Evolutionary conservation across 1,140 invertebrate species (phyloP).

Genomic region (Drosophila cardini): DNA sequence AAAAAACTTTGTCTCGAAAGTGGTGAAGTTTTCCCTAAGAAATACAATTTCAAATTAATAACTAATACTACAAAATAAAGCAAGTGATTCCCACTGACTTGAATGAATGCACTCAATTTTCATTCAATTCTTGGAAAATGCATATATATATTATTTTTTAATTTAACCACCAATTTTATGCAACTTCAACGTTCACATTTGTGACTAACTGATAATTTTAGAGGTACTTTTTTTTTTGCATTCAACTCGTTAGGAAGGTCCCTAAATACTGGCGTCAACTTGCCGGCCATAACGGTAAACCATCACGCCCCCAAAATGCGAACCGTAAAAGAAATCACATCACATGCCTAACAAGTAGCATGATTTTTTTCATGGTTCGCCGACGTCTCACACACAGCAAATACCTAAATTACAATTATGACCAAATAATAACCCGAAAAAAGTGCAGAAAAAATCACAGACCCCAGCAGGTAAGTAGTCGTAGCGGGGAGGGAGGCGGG

Average conservation of each 20-base stretch:
- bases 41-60: neutral
- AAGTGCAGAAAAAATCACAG: slow-evolving; percentile 59
- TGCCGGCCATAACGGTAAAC: slow-evolving; percentile 45
- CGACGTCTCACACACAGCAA: slow-evolving; percentile 66
- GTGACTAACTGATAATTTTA: slow-evolving; percentile 43
- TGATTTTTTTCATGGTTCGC: slow-evolving; percentile 62
- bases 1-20: too few relatives aligned
- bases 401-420: slow-evolving; percentile 83
- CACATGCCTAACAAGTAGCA: slow-evolving; percentile 79
- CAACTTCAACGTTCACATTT: slow-evolving; percentile 21
- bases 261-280: slow-evolving; percentile 26
- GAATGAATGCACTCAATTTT: slow-evolving; percentile 20
- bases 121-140: slow-evolving; percentile 21
- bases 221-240: neutral
- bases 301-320: slow-evolving; percentile 40
- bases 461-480: neutral
- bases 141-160: slow-evolving; percentile 1
- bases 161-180: slow-evolving; percentile 30
- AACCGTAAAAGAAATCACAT: slow-evolving; percentile 73
- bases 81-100: neutral
- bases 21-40: neutral
- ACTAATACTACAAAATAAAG: neutral
- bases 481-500: slow-evolving; percentile 1
- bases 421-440: slow-evolving; percentile 80
- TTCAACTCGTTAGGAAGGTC: slow-evolving; percentile 1